A percentile compares a stretch with the other conserved stretches of the same genome.
These are phyloP conservation scores for Macrotrachela quadricornifera DNA, from an alignment of 1,140 invertebrate genomes.

Conservation along the genomic window DNA sequence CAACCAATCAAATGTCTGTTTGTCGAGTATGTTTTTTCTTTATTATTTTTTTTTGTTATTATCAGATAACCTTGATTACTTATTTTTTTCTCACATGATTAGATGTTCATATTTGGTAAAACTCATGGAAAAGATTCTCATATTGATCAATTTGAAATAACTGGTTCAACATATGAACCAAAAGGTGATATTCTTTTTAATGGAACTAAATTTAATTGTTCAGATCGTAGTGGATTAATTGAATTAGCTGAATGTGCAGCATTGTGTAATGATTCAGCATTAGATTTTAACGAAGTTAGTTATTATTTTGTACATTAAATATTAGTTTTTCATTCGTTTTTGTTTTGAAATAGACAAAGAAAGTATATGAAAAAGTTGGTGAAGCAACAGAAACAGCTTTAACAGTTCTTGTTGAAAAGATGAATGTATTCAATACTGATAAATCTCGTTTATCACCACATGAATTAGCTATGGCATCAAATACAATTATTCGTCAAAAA, in stretches of 20 bases:
- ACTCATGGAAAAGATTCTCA: constrained; percentile 51
- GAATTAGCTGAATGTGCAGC: constrained; percentile 86
- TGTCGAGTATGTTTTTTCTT: constrained; percentile 41
- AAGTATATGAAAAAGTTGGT: constrained; percentile 60
- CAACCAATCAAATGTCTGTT: constrained; percentile 99
- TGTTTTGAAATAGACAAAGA: constrained; percentile 27
- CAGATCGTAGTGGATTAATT: constrained; percentile 69
- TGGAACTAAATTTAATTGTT: constrained; percentile 46
- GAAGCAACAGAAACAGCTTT: constrained; percentile 98
- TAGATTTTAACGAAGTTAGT: constrained; percentile 78
- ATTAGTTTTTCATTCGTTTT: no score
- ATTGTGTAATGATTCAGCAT: constrained; percentile 98
- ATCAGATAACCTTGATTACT: no score
- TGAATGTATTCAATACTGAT: constrained; percentile 67
- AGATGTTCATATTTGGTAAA: constrained; percentile 59
- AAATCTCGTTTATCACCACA: constrained; percentile 73
- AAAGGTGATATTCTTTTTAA: constrained; percentile 58
- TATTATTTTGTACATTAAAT: no score
- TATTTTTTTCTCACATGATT: no score
- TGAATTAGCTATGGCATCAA: constrained; percentile 67
- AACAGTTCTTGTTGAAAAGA: constrained; percentile 88
- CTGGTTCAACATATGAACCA: constrained; percentile 96
- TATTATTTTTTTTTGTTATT: no score
- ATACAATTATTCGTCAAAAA: constrained; percentile 47
- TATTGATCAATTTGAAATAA: constrained; percentile 79